These are phyloP conservation scores for Netelia melanura DNA, from an alignment of 2,888 invertebrate species.

Conservation along the genomic window DNA sequence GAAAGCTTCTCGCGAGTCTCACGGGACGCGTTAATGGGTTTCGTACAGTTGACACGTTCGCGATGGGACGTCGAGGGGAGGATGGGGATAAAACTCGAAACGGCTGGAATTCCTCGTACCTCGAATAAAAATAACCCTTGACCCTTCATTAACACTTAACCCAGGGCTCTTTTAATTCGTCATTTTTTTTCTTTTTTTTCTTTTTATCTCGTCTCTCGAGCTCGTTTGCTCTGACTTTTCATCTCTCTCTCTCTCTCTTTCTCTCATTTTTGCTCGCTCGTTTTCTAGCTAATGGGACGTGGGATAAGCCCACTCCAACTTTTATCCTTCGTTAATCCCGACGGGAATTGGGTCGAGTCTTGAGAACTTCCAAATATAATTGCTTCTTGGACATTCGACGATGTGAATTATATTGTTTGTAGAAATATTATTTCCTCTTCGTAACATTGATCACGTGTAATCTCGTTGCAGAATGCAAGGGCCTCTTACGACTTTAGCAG, in stretches of 20 bases:
- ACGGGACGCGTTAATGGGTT: conserved; percentile 41
- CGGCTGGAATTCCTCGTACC: conserved; percentile 12
- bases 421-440: background rate
- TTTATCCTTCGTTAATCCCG: background rate
- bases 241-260: background rate
- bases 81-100: background rate
- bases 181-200: background rate
- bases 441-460: background rate
- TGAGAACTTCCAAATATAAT: background rate
- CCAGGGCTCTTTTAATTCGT: background rate
- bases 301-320: background rate
- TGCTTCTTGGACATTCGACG: background rate
- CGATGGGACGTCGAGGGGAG: background rate
- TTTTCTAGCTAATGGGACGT: background rate
- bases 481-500: conserved; percentile 99
- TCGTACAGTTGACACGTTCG: conserved; percentile 12
- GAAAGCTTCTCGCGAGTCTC: conserved; percentile 33
- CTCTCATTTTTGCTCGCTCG: background rate
- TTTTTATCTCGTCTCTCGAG: background rate
- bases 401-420: background rate
- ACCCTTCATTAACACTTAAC: conserved; percentile 6
- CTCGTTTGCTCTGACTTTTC: background rate
- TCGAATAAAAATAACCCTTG: conserved; percentile 34
- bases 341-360: background rate
- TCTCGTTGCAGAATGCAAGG: conserved; percentile 93